phyloP scores from a whole-genome alignment of 2,113 vertebrate species.

The Pampusana beccarii region DNA sequence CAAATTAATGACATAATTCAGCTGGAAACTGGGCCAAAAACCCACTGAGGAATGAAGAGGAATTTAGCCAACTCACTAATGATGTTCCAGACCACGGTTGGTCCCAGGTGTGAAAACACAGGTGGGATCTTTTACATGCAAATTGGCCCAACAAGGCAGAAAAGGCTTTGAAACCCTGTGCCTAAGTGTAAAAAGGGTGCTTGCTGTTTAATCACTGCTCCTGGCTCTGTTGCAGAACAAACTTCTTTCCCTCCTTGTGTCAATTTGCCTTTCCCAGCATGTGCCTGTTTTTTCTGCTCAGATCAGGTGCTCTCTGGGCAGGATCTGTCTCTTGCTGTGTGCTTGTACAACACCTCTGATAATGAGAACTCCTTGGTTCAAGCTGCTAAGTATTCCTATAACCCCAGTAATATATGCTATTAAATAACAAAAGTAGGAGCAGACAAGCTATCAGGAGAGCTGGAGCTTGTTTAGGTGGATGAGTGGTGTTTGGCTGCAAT shows the following conservation, averaged over 20 bases:
- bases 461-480: conserved; percentile 2
- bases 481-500: not conserved
- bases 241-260: not conserved
- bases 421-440: conserved; percentile 11
- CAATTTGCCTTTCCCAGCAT: not conserved
- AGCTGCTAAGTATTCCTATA: conserved; percentile 3
- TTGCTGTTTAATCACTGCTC: not conserved
- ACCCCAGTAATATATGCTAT: not conserved
- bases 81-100: not conserved
- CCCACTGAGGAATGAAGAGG: not conserved
- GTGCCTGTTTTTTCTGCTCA: not conserved
- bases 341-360: not conserved
- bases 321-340: not conserved
- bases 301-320: not conserved
- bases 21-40: not conserved
- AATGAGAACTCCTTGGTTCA: not conserved
- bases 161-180: not conserved
- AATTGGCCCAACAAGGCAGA: not conserved
- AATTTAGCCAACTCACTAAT: not conserved
- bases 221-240: not conserved
- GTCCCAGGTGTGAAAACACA: not conserved
- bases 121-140: not conserved
- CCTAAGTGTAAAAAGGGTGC: not conserved
- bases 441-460: not conserved
- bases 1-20: not conserved